These are phyloP conservation scores for Lethrus apterus DNA, from an alignment of 1,140 invertebrate species.

Conservation along the genomic window DNA sequence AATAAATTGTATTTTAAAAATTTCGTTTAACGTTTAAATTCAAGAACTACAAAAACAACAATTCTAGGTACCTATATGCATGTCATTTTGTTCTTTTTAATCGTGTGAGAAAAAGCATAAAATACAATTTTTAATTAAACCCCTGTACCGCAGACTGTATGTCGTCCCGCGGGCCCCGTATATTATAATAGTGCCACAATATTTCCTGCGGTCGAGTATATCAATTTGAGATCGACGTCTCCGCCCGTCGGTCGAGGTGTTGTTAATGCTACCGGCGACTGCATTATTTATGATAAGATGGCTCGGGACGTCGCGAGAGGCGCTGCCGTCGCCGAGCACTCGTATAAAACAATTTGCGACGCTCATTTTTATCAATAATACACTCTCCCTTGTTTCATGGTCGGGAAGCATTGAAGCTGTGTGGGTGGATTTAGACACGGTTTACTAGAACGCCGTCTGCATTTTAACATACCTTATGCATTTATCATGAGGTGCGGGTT, in stretches of 20 bases:
- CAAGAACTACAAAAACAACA: too few relatives aligned
- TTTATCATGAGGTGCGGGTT: too few relatives aligned
- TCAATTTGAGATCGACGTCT: slow-evolving; percentile 21
- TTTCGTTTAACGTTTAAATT: too few relatives aligned
- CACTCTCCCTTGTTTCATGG: slow-evolving; percentile 26
- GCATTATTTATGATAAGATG: slow-evolving; percentile 35
- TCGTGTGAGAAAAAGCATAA: too few relatives aligned
- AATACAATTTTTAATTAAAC: too few relatives aligned
- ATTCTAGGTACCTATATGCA: too few relatives aligned
- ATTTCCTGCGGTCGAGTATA: slow-evolving; percentile 17
- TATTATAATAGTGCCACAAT: slow-evolving; percentile 18
- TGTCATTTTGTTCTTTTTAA: too few relatives aligned
- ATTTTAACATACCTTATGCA: slow-evolving; percentile 24
- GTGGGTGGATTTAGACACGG: slow-evolving; percentile 15
- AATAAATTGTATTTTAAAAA: too few relatives aligned
- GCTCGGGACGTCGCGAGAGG: slow-evolving; percentile 19
- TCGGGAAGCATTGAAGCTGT: slow-evolving; percentile 8
- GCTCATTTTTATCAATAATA: slow-evolving; percentile 40
- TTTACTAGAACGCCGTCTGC: slow-evolving; percentile 24
- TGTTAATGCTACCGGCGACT: too few relatives aligned
- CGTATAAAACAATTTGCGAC: slow-evolving; percentile 39
- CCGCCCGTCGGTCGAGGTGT: too few relatives aligned
- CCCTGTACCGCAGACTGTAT: background rate
- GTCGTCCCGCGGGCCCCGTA: slow-evolving; percentile 7
- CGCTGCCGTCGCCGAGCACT: slow-evolving; percentile 31